Evolutionary conservation across 2,797 vertebrate species (phyloP).

Genomic region (Ficedula albicollis): DNA sequence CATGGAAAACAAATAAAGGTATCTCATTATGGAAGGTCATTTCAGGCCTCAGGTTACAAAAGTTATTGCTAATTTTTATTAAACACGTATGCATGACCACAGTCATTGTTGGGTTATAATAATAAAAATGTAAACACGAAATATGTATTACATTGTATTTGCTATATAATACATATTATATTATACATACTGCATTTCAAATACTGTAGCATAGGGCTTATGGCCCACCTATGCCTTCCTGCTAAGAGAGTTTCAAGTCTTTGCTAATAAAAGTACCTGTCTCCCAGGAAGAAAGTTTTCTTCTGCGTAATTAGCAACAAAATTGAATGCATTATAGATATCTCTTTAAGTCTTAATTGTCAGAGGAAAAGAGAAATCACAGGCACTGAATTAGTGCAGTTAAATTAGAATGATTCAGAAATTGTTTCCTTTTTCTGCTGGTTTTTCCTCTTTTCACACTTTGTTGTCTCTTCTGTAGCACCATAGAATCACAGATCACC

Average conservation of each 20-base stretch:
- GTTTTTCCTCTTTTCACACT: neutral
- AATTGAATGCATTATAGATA: neutral
- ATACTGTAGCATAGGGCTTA: neutral
- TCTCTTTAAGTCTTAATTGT: neutral
- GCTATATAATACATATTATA: neutral
- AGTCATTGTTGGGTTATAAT: neutral
- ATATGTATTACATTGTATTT: neutral
- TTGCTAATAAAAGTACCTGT: neutral
- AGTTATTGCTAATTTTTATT: conserved; percentile 36
- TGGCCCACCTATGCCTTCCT: neutral
- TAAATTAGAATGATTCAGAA: neutral
- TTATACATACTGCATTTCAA: neutral
- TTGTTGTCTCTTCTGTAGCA: neutral
- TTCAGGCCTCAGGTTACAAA: neutral
- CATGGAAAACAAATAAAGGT: conserved; percentile 23
- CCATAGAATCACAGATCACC: neutral
- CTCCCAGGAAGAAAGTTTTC: neutral
- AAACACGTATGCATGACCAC: neutral
- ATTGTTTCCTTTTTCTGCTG: neutral
- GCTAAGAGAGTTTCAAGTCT: neutral
- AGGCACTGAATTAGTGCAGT: neutral
- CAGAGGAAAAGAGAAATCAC: neutral
- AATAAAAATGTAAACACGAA: neutral
- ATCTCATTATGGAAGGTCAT: neutral
- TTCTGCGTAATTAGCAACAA: neutral